phyloP scores from a whole-genome alignment of 2,888 invertebrate species.

The Ochropleura leucogaster region DNA sequence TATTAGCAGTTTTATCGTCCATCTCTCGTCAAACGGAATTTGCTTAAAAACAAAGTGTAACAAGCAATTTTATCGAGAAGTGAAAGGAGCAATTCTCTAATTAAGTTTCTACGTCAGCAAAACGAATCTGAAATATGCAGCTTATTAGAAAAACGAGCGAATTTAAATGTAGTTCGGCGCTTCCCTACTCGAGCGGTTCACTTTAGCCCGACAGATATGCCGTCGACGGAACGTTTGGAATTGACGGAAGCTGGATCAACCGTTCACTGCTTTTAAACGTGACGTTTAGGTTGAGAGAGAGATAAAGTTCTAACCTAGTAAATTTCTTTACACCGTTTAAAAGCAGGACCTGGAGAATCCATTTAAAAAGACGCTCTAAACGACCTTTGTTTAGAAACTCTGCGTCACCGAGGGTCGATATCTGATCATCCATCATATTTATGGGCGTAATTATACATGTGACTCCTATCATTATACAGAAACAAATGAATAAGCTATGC shows the following conservation, averaged over 20 bases:
- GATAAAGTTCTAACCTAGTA: neutral
- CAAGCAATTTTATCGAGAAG: conserved; percentile 36
- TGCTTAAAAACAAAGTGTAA: conserved; percentile 37
- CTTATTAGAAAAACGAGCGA: conserved; percentile 31
- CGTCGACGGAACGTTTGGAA: neutral
- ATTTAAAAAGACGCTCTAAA: neutral
- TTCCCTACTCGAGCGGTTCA: neutral
- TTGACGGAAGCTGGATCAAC: neutral
- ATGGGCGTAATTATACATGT: conserved; percentile 3
- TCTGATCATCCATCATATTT: conserved; percentile 18
- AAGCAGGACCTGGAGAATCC: neutral
- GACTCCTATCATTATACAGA: conserved; percentile 3
- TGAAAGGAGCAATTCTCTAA: conserved; percentile 19
- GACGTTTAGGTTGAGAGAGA: neutral
- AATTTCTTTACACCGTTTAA: neutral
- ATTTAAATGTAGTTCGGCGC: conserved; percentile 17
- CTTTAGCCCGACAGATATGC: neutral
- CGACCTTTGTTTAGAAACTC: neutral
- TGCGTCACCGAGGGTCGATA: neutral
- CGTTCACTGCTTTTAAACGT: neutral
- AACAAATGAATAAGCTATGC: conserved; percentile 11
- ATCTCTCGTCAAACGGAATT: conserved; percentile 15
- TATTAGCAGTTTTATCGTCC: conserved; percentile 25
- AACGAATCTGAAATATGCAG: conserved; percentile 39
- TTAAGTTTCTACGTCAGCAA: conserved; percentile 31